Evolutionary conservation across 2,888 invertebrate species (phyloP), one percentile per base, ranked within the genome.

Genomic region (Portevinia maculata): DNA sequence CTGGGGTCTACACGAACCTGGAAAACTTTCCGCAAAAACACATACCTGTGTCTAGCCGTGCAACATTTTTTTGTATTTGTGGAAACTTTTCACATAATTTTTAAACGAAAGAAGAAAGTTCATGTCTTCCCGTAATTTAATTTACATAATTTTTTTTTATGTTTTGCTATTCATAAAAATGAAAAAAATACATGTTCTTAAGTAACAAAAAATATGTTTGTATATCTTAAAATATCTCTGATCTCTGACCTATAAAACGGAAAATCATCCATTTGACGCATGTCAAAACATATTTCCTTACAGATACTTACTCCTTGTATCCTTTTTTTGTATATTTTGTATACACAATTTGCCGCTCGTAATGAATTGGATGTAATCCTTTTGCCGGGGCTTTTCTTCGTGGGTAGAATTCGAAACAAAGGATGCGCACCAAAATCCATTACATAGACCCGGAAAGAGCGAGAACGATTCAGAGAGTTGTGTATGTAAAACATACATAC

Each of bases 191-290:
- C 34, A 46, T 55, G 52, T 71, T 28, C 44, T 46, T 53, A 41
- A 13, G 11, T n/a, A n/a, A n/a, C n/a, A 11, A 32, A 19, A 37
- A 37, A 73, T 15, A 21, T 39, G 11, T 39, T 46, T 53, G 37
- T 64, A 19, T 41, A 64, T 64, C 71, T 39, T 37, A 65, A 79
- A 57, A 69, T 69, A 79, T 57, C 57, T 57, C 19, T 55, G 60
- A 62, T 75, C 79, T 81, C 70, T 83, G 83, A 83, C 83, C 83
- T 83, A 78, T 73, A 57, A 83, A 83, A 65, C 57, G 32, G 71
- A 71, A 73, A 62, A 55, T 62, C 65, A 37, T 67, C 44, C 55
- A 71, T 78, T 73, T 73, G 83, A 83, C 83, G 83, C 83, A 83
- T 83, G 83, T 83, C 83, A 78, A 73, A 78, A 57, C 57, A 78